Conservation (phyloP, 2,888 invertebrate species). For the Sphaerophoria taeniata region DNA sequence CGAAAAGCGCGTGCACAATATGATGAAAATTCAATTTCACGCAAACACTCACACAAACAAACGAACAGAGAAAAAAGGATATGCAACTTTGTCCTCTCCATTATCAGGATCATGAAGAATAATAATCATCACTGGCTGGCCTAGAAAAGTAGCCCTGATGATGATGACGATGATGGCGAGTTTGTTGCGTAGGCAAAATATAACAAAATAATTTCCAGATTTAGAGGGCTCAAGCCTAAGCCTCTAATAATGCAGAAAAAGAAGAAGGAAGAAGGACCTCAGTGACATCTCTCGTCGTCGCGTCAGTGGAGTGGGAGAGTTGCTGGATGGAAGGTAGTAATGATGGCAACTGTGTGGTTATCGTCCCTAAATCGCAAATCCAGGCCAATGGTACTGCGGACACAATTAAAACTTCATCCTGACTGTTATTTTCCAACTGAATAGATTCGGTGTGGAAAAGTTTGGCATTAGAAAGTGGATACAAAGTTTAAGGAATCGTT, state of each 20-base stretch:
- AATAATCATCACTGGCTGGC: conserved; percentile 9
- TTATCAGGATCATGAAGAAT: conserved; percentile 16
- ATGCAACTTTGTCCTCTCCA: conserved; percentile 14
- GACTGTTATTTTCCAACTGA: conserved; percentile 75
- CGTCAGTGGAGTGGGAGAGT: not conserved
- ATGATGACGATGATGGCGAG: not conserved
- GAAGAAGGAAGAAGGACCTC: conserved; percentile 20
- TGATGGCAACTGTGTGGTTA: conserved; percentile 35
- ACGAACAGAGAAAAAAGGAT: not conserved
- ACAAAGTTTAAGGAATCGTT: conserved; percentile 60
- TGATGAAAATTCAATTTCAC: conserved; percentile 72
- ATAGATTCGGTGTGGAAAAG: conserved; percentile 71
- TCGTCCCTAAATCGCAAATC: conserved; percentile 62
- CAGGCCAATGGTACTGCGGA: conserved; percentile 76
- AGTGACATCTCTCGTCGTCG: not conserved
- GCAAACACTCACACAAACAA: conserved; percentile 29
- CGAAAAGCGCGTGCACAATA: conserved; percentile 39
- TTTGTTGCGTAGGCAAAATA: conserved; percentile 39
- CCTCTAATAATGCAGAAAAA: conserved; percentile 60
- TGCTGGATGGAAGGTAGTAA: conserved; percentile 11
- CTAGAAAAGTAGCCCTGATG: conserved; percentile 50
- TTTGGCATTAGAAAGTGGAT: conserved; percentile 58
- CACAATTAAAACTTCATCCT: conserved; percentile 77
- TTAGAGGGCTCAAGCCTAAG: conserved; percentile 69
- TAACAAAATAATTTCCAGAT: conserved; percentile 70